phyloP scores from a whole-genome alignment of 2,113 vertebrate genomes.

The Lonchura striata region DNA sequence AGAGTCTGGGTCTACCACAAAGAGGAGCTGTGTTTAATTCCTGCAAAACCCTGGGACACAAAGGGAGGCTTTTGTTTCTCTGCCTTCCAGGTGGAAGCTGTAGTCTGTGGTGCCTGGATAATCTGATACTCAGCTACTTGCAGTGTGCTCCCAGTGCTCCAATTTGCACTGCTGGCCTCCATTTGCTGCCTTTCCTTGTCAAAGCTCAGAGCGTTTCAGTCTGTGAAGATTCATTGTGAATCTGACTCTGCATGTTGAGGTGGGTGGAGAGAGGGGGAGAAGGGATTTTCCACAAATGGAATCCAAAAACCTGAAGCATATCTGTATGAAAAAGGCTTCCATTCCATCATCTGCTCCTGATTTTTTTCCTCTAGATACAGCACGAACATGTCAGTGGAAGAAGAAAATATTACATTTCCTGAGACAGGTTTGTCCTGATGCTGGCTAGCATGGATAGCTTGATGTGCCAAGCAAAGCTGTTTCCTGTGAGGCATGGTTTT shows the following conservation, averaged over 20 bases:
- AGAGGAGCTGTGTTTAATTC: background rate
- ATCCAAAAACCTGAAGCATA: background rate
- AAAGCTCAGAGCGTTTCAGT: background rate
- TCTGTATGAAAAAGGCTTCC: background rate
- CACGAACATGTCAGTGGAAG: background rate
- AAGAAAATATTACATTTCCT: background rate
- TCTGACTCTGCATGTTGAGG: background rate
- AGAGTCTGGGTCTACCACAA: background rate
- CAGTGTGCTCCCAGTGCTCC: background rate
- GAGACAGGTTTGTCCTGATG: slow-evolving; percentile 12
- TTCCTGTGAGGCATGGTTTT: background rate
- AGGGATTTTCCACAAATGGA: slow-evolving; percentile 34
- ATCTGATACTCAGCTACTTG: slow-evolving; percentile 9
- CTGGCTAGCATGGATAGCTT: background rate
- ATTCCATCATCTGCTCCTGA: slow-evolving; percentile 1
- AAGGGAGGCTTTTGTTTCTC: slow-evolving; percentile 34
- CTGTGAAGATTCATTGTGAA: slow-evolving; percentile 13
- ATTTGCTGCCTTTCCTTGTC: background rate
- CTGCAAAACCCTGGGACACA: background rate
- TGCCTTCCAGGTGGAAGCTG: slow-evolving; percentile 13
- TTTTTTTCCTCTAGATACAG: background rate
- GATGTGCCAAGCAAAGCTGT: background rate
- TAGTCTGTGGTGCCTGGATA: background rate
- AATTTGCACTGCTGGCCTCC: slow-evolving; percentile 3
- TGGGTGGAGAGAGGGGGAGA: background rate